Conservation (phyloP, 2,797 vertebrate species). For the Siniperca undulata region DNA sequence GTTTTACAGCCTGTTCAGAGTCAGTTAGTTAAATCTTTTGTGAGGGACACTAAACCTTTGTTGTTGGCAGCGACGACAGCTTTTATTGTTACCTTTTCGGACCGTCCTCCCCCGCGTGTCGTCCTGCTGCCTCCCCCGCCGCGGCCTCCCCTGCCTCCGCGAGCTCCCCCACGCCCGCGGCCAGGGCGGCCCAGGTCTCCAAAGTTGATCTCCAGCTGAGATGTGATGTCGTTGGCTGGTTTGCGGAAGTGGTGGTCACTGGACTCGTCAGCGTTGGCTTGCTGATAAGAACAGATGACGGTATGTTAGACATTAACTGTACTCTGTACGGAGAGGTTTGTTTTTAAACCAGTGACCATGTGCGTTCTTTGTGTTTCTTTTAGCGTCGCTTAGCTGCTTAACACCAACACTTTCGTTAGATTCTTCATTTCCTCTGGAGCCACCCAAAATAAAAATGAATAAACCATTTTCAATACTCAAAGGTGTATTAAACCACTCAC, state of each 20-base stretch:
- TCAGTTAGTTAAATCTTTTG: constrained; percentile 50
- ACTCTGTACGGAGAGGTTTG: not conserved
- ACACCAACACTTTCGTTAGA: not conserved
- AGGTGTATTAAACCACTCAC: not conserved
- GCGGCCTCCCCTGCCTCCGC: constrained; percentile 85
- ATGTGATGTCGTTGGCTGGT: constrained; percentile 98
- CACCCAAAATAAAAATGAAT: not conserved
- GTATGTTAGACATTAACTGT: not conserved
- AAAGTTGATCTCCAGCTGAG: constrained; percentile 99
- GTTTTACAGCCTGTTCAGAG: constrained; percentile 38
- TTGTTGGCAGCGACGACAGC: constrained; percentile 15
- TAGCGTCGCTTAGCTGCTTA: too few species aligned
- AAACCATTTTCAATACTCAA: not conserved
- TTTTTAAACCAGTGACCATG: not conserved
- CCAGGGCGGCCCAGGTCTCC: constrained; percentile 97
- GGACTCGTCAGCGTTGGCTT: constrained; percentile 90
- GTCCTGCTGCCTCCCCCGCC: constrained; percentile 86
- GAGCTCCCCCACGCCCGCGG: constrained; percentile 92
- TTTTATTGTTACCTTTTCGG: constrained; percentile 91
- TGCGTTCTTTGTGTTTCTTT: not conserved
- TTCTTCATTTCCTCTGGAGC: not conserved
- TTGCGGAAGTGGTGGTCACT: constrained; percentile 98
- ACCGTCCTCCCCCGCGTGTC: constrained; percentile 89
- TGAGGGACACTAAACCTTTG: constrained; percentile 52
- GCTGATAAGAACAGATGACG: constrained; percentile 10